These are phyloP conservation scores for Nesogale talazaci DNA, from an alignment of 2,113 vertebrate species.

Conservation along the genomic window DNA sequence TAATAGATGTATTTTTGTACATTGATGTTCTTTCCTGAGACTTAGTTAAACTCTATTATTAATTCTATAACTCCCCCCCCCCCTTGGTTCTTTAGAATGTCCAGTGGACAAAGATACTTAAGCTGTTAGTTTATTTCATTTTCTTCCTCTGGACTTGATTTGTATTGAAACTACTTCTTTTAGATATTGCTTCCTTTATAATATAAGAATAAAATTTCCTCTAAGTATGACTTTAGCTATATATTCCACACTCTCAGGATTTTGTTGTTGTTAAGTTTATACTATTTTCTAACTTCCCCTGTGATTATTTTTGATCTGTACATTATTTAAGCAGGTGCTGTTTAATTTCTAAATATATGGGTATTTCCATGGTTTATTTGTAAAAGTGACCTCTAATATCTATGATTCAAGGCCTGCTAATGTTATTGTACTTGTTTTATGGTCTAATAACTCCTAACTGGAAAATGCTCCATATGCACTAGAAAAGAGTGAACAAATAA, in stretches of 20 bases:
- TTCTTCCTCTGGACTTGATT: conserved; percentile 3
- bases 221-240: neutral
- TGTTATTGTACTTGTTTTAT: neutral
- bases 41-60: too few relatives aligned
- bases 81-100: neutral
- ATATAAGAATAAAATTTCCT: neutral
- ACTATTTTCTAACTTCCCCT: conserved; percentile 7
- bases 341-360: conserved; percentile 2
- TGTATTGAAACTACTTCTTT: neutral
- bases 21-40: too few relatives aligned
- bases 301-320: neutral
- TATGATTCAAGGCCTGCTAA: neutral
- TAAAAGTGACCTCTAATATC: neutral
- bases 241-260: neutral
- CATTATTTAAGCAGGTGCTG: neutral
- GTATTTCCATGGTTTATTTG: neutral
- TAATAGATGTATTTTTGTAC: neutral
- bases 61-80: too few relatives aligned
- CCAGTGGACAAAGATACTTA: neutral
- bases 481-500: neutral
- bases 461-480: neutral
- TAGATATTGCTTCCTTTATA: neutral
- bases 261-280: neutral
- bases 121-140: neutral
- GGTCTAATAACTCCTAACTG: neutral